phyloP scores from a whole-genome alignment of 1,140 invertebrate genomes.

The Cherax destructor region DNA sequence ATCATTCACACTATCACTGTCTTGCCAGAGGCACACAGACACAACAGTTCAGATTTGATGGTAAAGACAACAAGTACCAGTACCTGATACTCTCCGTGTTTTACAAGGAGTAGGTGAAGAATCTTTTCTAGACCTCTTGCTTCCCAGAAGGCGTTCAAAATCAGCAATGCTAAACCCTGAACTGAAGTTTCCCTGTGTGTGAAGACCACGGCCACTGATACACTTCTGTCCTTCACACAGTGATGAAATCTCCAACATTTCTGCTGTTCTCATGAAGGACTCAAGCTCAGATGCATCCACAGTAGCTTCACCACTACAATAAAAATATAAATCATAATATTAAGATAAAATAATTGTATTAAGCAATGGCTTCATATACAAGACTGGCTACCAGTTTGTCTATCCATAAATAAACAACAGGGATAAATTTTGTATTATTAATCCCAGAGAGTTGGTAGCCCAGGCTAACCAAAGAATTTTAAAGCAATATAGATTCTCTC shows the following conservation, averaged over 20 bases:
- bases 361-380: too few species aligned
- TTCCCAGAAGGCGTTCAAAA: constrained; percentile 55
- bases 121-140: constrained; percentile 36
- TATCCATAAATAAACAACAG: too few species aligned
- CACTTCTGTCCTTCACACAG: constrained; percentile 66
- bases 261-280: constrained; percentile 70
- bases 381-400: too few species aligned
- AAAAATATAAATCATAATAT: background rate
- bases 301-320: constrained; percentile 69
- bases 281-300: constrained; percentile 69
- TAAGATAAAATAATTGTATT: too few species aligned
- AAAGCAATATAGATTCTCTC: too few species aligned
- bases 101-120: constrained; percentile 40
- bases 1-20: too few species aligned
- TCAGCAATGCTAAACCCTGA: constrained; percentile 56
- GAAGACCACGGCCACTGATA: constrained; percentile 33
- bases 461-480: too few species aligned
- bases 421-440: too few species aligned
- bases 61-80: too few species aligned
- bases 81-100: constrained; percentile 43
- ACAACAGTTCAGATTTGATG: too few species aligned
- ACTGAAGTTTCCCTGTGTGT: background rate
- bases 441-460: too few species aligned
- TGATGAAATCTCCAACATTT: constrained; percentile 69
- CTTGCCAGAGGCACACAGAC: too few species aligned